These are phyloP conservation scores for Pachypanchax playfairii DNA, from an alignment of 2,113 vertebrate species.

Conservation along the genomic window DNA sequence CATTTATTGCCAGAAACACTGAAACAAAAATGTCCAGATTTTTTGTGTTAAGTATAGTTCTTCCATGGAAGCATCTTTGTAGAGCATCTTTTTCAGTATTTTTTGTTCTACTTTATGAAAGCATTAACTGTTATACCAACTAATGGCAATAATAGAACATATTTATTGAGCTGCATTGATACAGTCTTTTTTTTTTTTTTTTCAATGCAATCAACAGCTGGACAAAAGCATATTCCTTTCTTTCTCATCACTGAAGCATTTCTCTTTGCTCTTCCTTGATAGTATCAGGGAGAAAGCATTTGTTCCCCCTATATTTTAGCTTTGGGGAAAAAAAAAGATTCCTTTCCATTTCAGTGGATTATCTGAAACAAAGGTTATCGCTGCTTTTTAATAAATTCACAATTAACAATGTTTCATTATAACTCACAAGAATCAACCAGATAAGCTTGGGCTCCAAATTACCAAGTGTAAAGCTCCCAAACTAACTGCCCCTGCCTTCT, in stretches of 20 bases:
- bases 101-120: constrained; percentile 4
- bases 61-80: too few relatives aligned
- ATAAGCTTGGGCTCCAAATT: constrained; percentile 31
- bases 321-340: constrained; percentile 30
- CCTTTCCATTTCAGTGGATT: constrained; percentile 39
- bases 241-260: constrained; percentile 31
- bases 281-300: constrained; percentile 40
- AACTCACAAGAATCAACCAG: constrained; percentile 40
- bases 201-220: constrained; percentile 35
- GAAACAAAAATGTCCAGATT: too few relatives aligned
- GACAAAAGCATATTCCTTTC: constrained; percentile 30
- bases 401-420: constrained; percentile 37
- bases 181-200: constrained; percentile 22
- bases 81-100: too few relatives aligned
- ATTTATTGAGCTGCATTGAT: constrained; percentile 50
- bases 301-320: constrained; percentile 19
- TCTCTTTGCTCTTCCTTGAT: constrained; percentile 26
- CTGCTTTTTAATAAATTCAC: constrained; percentile 34
- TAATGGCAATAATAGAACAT: constrained; percentile 14
- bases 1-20: too few relatives aligned
- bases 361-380: constrained; percentile 54
- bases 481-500: constrained; percentile 35
- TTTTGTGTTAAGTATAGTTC: too few relatives aligned
- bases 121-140: constrained; percentile 1
- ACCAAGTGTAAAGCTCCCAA: constrained; percentile 25